Conservation (phyloP, 2,113 vertebrate genomes). For the Strix aluco region DNA sequence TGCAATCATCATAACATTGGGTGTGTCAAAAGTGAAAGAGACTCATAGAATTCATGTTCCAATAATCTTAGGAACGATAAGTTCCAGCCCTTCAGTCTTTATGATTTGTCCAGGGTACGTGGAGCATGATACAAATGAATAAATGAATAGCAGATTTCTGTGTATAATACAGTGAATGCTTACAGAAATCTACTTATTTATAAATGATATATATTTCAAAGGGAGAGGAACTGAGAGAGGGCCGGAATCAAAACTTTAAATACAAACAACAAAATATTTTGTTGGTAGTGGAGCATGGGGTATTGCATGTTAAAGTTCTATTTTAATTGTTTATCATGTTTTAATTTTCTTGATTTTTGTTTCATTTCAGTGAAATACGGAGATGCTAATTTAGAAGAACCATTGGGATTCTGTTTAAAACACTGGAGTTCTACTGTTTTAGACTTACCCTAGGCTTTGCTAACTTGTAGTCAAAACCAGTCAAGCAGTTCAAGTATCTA, state of each 20-base stretch:
- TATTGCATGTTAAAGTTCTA: not conserved
- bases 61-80: not conserved
- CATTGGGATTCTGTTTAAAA: not conserved
- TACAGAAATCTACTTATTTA: not conserved
- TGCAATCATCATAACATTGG: not conserved
- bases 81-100: not conserved
- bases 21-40: not conserved
- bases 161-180: not conserved
- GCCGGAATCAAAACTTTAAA: not conserved
- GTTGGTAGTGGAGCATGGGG: not conserved
- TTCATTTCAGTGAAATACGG: conserved; percentile 21
- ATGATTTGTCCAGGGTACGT: not conserved
- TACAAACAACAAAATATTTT: not conserved
- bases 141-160: not conserved
- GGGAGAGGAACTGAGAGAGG: not conserved
- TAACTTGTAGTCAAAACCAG: not conserved
- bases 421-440: not conserved
- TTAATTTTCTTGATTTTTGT: not conserved
- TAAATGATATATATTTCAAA: not conserved
- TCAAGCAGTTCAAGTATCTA: not conserved
- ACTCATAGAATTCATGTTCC: not conserved
- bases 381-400: not conserved
- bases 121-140: not conserved
- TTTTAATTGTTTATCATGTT: not conserved
- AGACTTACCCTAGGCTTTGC: not conserved